phyloP scores from a whole-genome alignment of 2,113 vertebrate species.

The Chascanopsetta lugubris region DNA sequence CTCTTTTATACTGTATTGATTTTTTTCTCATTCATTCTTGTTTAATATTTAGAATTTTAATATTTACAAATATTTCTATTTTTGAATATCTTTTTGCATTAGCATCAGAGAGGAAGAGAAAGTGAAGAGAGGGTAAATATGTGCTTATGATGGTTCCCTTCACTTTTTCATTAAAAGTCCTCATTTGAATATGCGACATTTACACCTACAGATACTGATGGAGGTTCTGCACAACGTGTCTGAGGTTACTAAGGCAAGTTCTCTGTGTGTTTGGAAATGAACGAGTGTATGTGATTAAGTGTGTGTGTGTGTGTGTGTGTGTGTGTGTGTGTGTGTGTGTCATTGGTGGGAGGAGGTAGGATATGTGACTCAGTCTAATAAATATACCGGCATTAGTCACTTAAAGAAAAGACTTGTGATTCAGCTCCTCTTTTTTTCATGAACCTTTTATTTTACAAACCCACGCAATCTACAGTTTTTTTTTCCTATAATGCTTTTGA shows the following conservation, averaged over 20 bases:
- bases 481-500: slow-evolving; percentile 22
- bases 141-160: slow-evolving; percentile 8
- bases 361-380: slow-evolving; percentile 60
- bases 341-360: slow-evolving; percentile 43
- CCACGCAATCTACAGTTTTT: slow-evolving; percentile 24
- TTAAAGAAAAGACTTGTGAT: slow-evolving; percentile 39
- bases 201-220: slow-evolving; percentile 26
- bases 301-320: slow-evolving; percentile 9
- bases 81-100: too few relatives aligned
- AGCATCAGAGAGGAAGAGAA: too few relatives aligned
- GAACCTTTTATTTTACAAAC: slow-evolving; percentile 20
- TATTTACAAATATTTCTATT: too few relatives aligned
- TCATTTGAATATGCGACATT: slow-evolving; percentile 10
- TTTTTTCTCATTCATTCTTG: not conserved
- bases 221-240: not conserved
- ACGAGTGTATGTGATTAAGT: not conserved
- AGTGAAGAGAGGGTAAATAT: not conserved
- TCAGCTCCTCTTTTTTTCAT: slow-evolving; percentile 41
- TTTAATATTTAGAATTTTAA: not conserved
- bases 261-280: slow-evolving; percentile 32
- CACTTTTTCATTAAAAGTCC: slow-evolving; percentile 4
- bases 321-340: slow-evolving; percentile 7
- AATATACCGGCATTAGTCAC: slow-evolving; percentile 55
- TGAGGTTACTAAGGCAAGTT: not conserved
- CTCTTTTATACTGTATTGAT: too few relatives aligned